phyloP scores from a whole-genome alignment of 35 echinoderm and acorn worm species.

The Ophiothrix spiculata region DNA sequence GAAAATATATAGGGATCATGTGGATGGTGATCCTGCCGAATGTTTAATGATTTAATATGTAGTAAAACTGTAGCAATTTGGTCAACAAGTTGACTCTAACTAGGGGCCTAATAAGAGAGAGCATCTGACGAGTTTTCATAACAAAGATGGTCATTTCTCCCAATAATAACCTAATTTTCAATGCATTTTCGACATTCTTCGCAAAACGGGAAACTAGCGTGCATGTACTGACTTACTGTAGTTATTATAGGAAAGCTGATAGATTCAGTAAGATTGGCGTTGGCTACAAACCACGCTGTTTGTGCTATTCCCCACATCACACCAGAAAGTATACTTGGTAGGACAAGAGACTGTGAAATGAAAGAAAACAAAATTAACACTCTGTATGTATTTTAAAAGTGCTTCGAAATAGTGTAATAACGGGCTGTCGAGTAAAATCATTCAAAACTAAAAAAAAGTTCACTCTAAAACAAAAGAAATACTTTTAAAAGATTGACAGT shows the following conservation, averaged over 20 bases:
- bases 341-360: conserved; percentile 34
- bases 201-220: neutral
- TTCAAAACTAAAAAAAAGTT: too few species aligned
- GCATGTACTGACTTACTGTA: conserved; percentile 52
- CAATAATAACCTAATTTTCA: neutral
- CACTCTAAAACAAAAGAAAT: too few species aligned
- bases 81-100: neutral
- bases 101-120: neutral
- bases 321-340: conserved; percentile 69
- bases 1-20: neutral
- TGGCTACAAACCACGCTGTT: conserved; percentile 88
- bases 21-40: too few species aligned
- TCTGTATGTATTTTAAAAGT: too few species aligned
- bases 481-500: too few species aligned
- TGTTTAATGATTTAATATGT: neutral
- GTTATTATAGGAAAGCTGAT: conserved; percentile 89
- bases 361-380: too few species aligned
- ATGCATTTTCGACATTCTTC: neutral
- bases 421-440: too few species aligned
- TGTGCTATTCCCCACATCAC: conserved; percentile 86
- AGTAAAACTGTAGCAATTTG: neutral
- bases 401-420: too few species aligned
- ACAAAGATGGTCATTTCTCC: neutral
- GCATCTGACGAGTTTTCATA: neutral
- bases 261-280: conserved; percentile 53